Base-by-base conservation (phyloP, 2,797 vertebrate genomes). In the Pantherophis vulpinus region DNA sequence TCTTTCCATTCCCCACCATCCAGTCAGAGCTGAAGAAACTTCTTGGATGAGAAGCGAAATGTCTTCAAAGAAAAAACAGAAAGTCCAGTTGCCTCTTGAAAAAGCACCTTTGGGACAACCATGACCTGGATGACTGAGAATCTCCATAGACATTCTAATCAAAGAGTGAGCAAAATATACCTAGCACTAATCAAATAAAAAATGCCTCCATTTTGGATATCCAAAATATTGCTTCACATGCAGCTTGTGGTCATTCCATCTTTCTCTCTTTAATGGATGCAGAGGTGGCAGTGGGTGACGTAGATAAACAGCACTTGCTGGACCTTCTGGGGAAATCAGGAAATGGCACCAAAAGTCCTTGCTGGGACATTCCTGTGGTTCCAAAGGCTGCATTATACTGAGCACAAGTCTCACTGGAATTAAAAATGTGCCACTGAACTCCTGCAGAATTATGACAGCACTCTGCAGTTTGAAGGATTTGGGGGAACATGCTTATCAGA, bases 341-440 rank as follows among this genome's bases (percentile, higher is more conserved):
- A 25, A 83, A 25, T 12, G 37, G 37, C 20, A 83, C 20, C 3
- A 23, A 47, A 83, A 25, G 10, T 83, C 74, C 74, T 83, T 83
- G 74, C 37, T 23, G 20, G 37, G 37, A 83, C 20, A 47, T 10
- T 51, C 54, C 29, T 92, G 63, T 93, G 66, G 94, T 91, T 93
- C 92, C 23, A 92, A 87, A 20, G 63, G 2, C 1, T 37, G 93
- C 70, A 87, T 47, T 93, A 94, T 90, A 92, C 59, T 90, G 0
- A 42, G 23, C 60, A 32, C 90, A 93, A 91, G 93, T 20, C 59
- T 91, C 86, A 79, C 2, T 88, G 90, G 32, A 83, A 47, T 86
- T 12, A n/a, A 70, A 70, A 47, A 61, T 25, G 42, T 13, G 11
- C 37, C 47, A 59, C 56, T 55, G 74, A 58, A 47, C 29, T 1